Evolutionary conservation across 2,888 invertebrate species (phyloP).

Genomic region (Dynastes tityus): DNA sequence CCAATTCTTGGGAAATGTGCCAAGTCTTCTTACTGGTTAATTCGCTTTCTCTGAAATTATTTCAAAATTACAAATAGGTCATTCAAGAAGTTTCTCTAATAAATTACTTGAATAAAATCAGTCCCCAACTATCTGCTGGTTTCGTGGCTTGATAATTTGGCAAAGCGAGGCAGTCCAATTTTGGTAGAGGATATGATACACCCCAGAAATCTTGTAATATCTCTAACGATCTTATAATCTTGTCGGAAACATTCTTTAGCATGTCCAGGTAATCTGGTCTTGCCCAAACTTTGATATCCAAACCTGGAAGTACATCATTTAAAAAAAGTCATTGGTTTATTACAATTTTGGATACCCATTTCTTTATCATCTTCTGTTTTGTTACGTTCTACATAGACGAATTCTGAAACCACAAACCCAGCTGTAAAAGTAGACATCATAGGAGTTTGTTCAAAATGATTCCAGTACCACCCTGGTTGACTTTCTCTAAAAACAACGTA

Average conservation of each 20-base stretch:
- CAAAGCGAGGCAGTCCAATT: constrained; percentile 82
- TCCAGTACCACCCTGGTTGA: constrained; percentile 77
- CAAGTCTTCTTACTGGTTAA: constrained; percentile 78
- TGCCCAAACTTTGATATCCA: constrained; percentile 77
- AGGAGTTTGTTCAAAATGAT: constrained; percentile 80
- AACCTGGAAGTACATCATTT: constrained; percentile 57
- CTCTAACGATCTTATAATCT: constrained; percentile 74
- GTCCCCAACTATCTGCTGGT: constrained; percentile 86
- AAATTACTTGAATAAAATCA: constrained; percentile 82
- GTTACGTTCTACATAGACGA: constrained; percentile 65
- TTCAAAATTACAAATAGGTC: constrained; percentile 3
- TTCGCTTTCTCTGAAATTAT: constrained; percentile 80
- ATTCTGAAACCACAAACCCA: constrained; percentile 81
- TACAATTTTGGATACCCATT: constrained; percentile 55
- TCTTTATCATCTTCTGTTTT: constrained; percentile 61
- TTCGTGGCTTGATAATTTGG: constrained; percentile 82
- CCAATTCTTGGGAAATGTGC: constrained; percentile 81
- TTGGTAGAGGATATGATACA: constrained; percentile 77
- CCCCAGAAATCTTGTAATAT: constrained; percentile 78
- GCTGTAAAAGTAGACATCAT: constrained; percentile 85
- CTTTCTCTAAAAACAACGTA: constrained; percentile 68
- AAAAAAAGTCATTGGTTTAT: neutral
- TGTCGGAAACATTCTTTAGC: constrained; percentile 75
- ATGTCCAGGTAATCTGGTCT: constrained; percentile 76
- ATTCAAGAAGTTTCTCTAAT: neutral